Conservation (phyloP, 1,140 invertebrate genomes). For the Galendromus occidentalis region DNA sequence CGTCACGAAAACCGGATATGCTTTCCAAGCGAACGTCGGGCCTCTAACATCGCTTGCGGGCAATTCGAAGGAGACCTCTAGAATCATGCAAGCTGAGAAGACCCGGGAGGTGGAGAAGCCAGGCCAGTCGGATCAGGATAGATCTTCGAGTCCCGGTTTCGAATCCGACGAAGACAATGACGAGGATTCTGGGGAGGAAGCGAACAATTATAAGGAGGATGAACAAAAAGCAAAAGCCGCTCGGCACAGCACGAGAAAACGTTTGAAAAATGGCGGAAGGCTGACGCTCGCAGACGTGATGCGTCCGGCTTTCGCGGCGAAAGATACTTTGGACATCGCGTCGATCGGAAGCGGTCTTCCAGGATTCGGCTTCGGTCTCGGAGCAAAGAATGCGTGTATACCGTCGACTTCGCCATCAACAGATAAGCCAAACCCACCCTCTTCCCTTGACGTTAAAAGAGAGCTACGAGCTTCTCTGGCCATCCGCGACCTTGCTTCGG, state of each 20-base stretch:
- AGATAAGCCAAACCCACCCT: neutral
- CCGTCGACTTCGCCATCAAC: neutral
- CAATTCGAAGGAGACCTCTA: neutral
- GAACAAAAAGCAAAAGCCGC: neutral
- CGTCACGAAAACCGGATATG: neutral
- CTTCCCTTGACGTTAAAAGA: neutral
- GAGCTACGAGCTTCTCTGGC: neutral
- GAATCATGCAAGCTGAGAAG: too few relatives aligned
- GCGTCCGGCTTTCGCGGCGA: neutral
- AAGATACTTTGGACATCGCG: neutral
- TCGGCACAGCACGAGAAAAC: neutral
- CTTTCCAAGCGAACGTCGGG: neutral
- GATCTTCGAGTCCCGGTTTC: constrained; percentile 81
- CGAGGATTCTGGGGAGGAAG: constrained; percentile 14
- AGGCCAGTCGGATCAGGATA: constrained; percentile 40
- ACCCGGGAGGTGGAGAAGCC: constrained; percentile 18
- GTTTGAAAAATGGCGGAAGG: neutral
- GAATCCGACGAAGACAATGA: constrained; percentile 72
- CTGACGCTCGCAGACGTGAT: neutral
- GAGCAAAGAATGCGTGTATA: neutral
- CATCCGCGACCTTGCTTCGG: neutral
- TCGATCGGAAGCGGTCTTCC: neutral
- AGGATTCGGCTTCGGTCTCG: constrained; percentile 1
- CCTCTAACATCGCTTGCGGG: neutral
- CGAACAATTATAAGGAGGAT: neutral